Evolutionary conservation across 37 sponge, comb jelly and placozoan genomes (phyloP).

Genomic region (Petrosia ficiformis): DNA sequence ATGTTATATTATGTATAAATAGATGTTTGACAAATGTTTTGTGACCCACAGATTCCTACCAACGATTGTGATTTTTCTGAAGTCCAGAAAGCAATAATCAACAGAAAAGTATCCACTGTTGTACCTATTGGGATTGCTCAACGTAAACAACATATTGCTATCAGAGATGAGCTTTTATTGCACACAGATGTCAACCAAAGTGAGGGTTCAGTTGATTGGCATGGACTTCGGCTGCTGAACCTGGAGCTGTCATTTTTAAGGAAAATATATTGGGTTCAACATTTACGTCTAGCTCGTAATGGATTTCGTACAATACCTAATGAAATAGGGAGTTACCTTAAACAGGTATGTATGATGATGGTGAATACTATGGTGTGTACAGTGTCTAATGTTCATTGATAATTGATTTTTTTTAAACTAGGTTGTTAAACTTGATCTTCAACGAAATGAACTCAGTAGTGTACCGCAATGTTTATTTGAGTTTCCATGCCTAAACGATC

Average conservation of each 20-base stretch:
- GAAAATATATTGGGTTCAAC: conserved; percentile 72
- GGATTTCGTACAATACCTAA: conserved; percentile 56
- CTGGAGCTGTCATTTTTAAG: conserved; percentile 67
- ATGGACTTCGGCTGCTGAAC: conserved; percentile 61
- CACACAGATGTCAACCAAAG: conserved; percentile 71
- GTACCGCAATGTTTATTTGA: conserved; percentile 78
- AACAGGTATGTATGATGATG: conserved; percentile 51
- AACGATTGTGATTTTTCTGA: conserved; percentile 40
- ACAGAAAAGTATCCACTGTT: conserved; percentile 56
- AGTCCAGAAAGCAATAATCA: conserved; percentile 44
- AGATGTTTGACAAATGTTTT: no score
- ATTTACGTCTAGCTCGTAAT: conserved; percentile 63
- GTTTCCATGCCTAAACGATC: conserved; percentile 67
- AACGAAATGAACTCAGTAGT: conserved; percentile 59
- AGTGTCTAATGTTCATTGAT: neutral
- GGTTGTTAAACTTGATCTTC: conserved; percentile 66
- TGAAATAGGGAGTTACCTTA: conserved; percentile 68
- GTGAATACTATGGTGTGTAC: no score
- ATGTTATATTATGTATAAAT: no score
- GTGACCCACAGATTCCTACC: neutral
- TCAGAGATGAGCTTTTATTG: conserved; percentile 70
- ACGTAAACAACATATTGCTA: conserved; percentile 15
- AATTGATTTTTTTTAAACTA: neutral
- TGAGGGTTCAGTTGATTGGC: conserved; percentile 67
- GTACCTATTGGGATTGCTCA: conserved; percentile 81